A percentile compares a stretch with the other conserved stretches of the same genome.
These are phyloP conservation scores for Lathamus discolor DNA, from an alignment of 2,113 vertebrate genomes.

Conservation along the genomic window DNA sequence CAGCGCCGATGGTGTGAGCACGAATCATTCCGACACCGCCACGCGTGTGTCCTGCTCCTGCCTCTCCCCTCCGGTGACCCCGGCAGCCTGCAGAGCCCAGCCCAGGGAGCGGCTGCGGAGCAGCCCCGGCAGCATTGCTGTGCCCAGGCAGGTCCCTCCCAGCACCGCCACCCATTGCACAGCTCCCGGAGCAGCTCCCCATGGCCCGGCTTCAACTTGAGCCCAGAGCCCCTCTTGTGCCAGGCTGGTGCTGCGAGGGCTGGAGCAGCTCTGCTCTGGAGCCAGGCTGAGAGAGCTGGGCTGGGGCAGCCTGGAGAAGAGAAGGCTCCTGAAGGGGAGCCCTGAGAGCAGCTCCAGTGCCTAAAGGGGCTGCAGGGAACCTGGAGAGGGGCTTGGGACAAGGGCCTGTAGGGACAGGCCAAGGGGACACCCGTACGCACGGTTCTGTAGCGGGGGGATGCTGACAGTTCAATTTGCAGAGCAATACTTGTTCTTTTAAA, in stretches of 20 bases:
- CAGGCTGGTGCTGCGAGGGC: not conserved
- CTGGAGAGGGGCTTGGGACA: not conserved
- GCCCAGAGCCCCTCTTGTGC: not conserved
- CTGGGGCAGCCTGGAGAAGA: not conserved
- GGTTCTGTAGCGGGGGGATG: not conserved
- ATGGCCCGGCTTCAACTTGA: not conserved
- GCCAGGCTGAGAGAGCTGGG: not conserved
- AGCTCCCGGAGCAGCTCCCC: too few relatives aligned
- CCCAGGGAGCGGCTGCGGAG: too few relatives aligned
- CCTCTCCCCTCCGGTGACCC: not conserved
- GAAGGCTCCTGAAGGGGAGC: too few relatives aligned
- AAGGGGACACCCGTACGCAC: not conserved
- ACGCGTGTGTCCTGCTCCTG: not conserved
- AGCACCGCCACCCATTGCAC: too few relatives aligned
- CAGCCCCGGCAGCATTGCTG: too few relatives aligned
- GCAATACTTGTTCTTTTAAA: not conserved
- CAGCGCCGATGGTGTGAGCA: not conserved
- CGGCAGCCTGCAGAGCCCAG: not conserved
- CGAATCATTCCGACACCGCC: not conserved
- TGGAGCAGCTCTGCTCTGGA: too few relatives aligned
- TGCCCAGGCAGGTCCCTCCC: too few relatives aligned
- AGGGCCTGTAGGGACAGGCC: fast-evolving
- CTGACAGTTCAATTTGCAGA: not conserved
- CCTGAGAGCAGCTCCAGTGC: too few relatives aligned
- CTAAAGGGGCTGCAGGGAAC: fast-evolving